phyloP scores from a whole-genome alignment of 2,888 invertebrate species.

The Tenthredo livida region DNA sequence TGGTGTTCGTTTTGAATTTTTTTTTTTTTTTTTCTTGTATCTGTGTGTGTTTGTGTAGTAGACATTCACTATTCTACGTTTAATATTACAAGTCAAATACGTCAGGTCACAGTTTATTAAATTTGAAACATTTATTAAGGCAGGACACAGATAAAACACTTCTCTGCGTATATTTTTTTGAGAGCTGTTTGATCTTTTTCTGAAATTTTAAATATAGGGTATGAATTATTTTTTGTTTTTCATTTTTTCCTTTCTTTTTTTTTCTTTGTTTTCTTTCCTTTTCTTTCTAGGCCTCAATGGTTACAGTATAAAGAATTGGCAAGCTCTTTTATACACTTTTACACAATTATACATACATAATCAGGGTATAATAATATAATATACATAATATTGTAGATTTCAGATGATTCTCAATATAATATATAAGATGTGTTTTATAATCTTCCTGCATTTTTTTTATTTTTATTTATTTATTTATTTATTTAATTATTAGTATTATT shows the following conservation, averaged over 20 bases:
- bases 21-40: not conserved
- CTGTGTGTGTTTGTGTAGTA: constrained; percentile 5
- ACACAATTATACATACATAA: constrained; percentile 23
- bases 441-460: constrained; percentile 36
- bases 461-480: constrained; percentile 59
- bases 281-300: constrained; percentile 41
- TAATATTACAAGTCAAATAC: constrained; percentile 56
- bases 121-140: constrained; percentile 66
- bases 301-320: constrained; percentile 40
- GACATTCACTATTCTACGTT: constrained; percentile 53
- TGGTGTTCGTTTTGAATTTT: constrained; percentile 15
- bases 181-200: not conserved
- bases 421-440: constrained; percentile 46
- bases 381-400: constrained; percentile 10
- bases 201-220: constrained; percentile 27
- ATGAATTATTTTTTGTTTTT: constrained; percentile 41
- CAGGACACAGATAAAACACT: constrained; percentile 49
- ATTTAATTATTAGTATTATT: not conserved
- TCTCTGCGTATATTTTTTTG: constrained; percentile 53
- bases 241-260: constrained; percentile 1
- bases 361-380: constrained; percentile 1
- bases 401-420: constrained; percentile 26
- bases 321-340: constrained; percentile 52
- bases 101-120: constrained; percentile 67
- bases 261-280: constrained; percentile 35